Base-by-base conservation (phyloP, 2,113 vertebrate species). In the Oreocharis arfaki region DNA sequence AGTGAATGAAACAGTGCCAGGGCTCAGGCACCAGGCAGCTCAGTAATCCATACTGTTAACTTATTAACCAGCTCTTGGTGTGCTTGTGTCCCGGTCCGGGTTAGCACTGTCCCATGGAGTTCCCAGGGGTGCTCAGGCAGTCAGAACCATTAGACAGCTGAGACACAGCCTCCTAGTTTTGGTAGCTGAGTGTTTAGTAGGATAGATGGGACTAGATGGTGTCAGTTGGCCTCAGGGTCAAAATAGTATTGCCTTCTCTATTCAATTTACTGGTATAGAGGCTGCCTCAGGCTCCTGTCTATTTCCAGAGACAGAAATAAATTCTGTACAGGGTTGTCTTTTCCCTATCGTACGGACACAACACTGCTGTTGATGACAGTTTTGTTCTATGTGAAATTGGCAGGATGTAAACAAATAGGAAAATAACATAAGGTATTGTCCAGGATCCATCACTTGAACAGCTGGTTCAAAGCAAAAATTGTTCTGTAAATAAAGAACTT, bases 371-470 rank as follows among this genome's bases (percentile, higher is more conserved):
- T 87, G 59, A 76, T 64, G 78, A 73, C 49, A 80, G 55, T 93
- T 92, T 73, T 87, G 61, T 88, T 85, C 23, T 73, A 65, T 63
- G 46, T 87, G 61, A 89, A 91, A 93, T 55, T 95, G 75, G 42
- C 53, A 93, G 76, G 37, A 95, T 81, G 78, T 67, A 95, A 96
- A 93, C 89, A 96, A 93, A 89, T 8, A 74, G 56, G 35, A 96
- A 93, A 96, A 91, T 74, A 95, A 91, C 89, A 95, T 84, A 91
- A 96, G 70, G 84, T 74, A 87, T 95, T 82, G 63, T 93, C 81
- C 87, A 94, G 33, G 59, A 21, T 89, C 77, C 75, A 77, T 52
- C 76, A 63, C 60, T 90, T 76, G 63, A 96, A 76, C 87, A 95
- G 70, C 77, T 87, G 84, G 49, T 41, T 94, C 87, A 75, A 94